A percentile compares a stretch with the other conserved stretches of the same genome.
Conservation (phyloP, 2,888 invertebrate genomes). For the Plemyria rubiginata region DNA sequence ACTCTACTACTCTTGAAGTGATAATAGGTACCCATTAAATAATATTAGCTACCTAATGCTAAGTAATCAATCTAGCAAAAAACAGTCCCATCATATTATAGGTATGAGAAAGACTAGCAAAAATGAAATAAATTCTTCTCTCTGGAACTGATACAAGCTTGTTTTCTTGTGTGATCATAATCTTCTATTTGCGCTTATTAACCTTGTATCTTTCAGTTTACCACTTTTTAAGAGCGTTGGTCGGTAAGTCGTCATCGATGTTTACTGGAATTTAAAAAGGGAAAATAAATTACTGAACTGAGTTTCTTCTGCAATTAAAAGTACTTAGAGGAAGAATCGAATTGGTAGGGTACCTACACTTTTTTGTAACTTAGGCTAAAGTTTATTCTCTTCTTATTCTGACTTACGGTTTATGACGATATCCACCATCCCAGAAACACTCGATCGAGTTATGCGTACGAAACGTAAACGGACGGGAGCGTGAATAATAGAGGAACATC, state of each 20-base stretch:
- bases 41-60: too few relatives aligned
- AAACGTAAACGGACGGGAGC: conserved; percentile 16
- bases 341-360: too few relatives aligned
- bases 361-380: too few relatives aligned
- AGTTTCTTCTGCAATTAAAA: neutral
- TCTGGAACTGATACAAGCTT: conserved; percentile 16
- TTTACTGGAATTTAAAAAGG: conserved; percentile 6
- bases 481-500: conserved; percentile 51
- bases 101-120: conserved; percentile 3
- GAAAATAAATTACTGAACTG: neutral
- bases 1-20: too few relatives aligned
- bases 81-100: neutral
- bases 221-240: conserved; percentile 22
- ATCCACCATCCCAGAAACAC: conserved; percentile 4
- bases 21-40: neutral
- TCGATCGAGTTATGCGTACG: conserved; percentile 1
- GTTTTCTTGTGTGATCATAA: conserved; percentile 25
- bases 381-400: too few relatives aligned
- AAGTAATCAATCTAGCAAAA: neutral
- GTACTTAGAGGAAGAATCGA: too few relatives aligned
- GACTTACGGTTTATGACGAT: neutral
- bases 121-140: conserved; percentile 22
- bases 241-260: conserved; percentile 14
- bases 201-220: conserved; percentile 28
- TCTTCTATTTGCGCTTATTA: conserved; percentile 21